Evolutionary conservation across 2,888 invertebrate genomes (phyloP).

Genomic region (Oscheius sp.): DNA sequence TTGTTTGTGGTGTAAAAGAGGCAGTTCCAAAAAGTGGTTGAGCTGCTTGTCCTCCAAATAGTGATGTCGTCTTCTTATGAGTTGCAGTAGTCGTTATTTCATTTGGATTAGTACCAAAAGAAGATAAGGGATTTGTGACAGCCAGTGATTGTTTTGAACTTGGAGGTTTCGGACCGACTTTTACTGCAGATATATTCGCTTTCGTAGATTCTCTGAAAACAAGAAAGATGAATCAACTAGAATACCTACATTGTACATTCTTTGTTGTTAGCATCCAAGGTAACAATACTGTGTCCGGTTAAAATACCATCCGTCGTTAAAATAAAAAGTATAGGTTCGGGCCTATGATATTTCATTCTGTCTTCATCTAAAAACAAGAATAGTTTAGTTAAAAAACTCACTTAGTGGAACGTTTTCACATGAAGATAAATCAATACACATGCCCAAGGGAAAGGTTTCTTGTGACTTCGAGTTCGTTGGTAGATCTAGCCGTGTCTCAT

Average conservation of each 20-base stretch:
- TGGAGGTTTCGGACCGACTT: neutral
- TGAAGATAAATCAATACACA: conserved; percentile 46
- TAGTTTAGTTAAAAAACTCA: too few relatives aligned
- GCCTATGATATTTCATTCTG: conserved; percentile 26
- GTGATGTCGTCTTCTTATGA: too few relatives aligned
- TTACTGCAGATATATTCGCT: neutral
- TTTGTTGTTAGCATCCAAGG: neutral
- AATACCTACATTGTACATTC: conserved; percentile 21
- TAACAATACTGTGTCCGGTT: conserved; percentile 39
- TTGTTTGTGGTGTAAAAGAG: neutral
- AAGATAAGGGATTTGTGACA: too few relatives aligned
- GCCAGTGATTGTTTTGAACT: neutral
- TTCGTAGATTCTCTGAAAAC: conserved; percentile 11
- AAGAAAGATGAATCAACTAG: neutral
- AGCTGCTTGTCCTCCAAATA: neutral
- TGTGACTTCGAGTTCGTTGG: conserved; percentile 38
- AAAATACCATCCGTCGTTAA: conserved; percentile 47
- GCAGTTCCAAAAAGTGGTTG: neutral
- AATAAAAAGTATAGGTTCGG: conserved; percentile 40
- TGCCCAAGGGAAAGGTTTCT: conserved; percentile 55
- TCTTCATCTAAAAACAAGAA: conserved; percentile 26
- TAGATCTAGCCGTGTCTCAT: conserved; percentile 41
- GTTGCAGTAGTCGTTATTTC: too few relatives aligned
- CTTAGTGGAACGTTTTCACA: conserved; percentile 32
- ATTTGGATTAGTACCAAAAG: too few relatives aligned